These are phyloP conservation scores for Machimus atricapillus DNA, from an alignment of 2,888 invertebrate genomes.

Conservation along the genomic window DNA sequence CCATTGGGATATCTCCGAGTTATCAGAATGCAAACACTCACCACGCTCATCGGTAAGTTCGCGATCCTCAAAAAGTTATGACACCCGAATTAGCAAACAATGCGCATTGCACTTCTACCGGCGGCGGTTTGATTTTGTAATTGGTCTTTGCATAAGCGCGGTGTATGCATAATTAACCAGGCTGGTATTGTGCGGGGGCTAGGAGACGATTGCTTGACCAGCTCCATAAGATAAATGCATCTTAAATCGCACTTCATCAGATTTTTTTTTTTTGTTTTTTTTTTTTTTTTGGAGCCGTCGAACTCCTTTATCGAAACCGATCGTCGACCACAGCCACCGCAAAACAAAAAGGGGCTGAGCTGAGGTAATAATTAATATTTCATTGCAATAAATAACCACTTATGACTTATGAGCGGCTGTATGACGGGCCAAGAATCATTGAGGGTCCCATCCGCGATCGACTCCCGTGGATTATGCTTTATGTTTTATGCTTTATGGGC, in stretches of 20 bases:
- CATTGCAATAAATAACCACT: slow-evolving; percentile 35
- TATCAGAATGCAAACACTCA: slow-evolving; percentile 40
- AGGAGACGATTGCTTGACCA: slow-evolving; percentile 20
- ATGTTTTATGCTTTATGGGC: slow-evolving; percentile 31
- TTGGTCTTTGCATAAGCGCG: slow-evolving; percentile 29
- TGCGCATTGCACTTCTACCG: slow-evolving; percentile 15
- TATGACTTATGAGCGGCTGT: neutral
- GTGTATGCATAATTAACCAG: slow-evolving; percentile 29
- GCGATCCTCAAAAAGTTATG: slow-evolving; percentile 30
- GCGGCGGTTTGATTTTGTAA: slow-evolving; percentile 9
- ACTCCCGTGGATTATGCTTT: slow-evolving; percentile 12
- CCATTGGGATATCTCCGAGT: neutral
- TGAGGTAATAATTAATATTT: slow-evolving; percentile 40
- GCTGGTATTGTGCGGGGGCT: neutral
- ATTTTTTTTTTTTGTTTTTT: neutral
- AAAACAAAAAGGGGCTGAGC: neutral
- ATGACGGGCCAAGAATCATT: neutral
- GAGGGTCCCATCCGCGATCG: neutral
- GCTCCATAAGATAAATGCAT: neutral
- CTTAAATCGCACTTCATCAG: neutral
- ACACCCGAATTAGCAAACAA: slow-evolving; percentile 27
- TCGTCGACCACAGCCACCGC: neutral
- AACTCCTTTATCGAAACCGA: neutral
- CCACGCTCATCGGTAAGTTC: slow-evolving; percentile 44
- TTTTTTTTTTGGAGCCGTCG: neutral